Evolutionary conservation across 1,140 invertebrate genomes (phyloP), one percentile per base, ranked within the genome.

Genomic region (Drosophila lowei): DNA sequence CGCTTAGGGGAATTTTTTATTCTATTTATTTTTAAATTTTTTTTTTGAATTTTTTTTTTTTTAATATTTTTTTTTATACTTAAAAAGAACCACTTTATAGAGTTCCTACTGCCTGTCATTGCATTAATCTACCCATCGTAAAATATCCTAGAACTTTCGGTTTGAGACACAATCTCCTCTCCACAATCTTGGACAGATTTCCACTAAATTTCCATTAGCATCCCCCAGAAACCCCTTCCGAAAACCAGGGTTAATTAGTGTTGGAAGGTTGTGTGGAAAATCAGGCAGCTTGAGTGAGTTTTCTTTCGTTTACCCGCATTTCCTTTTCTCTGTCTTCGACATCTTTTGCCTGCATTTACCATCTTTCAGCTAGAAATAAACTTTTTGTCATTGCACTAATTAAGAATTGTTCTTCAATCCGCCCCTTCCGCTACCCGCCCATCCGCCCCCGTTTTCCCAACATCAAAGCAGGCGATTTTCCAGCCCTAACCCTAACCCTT

Each of bases 401-500:
- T 66, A 80, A 77, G 59, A 57, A 73, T 73, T 64, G 56, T 73
- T 73, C 43, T 68, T 57, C 46, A 57, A 30, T 47, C 64, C 59
- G 56, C 9, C 56, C 46, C 48, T 11, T 3, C 30, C 30, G 9
- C 9, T 2, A 11, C 0, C 28, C 30, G 30, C 48, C 53, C 50
- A 46, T 8, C 11, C 3, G 2, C 21, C 42, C 60, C 50, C n/a
- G 43, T 11, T 34, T 34, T 16, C 44, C 38, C 56, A 56, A 85
- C 75, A 79, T 85, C 76, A 85, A 84, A 79, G 72, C 57, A 55
- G 44, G 60, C 55, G 76, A 80, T 76, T 80, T 80, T 9, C 59
- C 65, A 23, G 56, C 65, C 50, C 44, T 42, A 50, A 52, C 61
- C 23, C 63, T 41, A 13, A 38, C 11, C 34, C 34, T 38, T 3